Evolutionary conservation across 2,797 vertebrate genomes (phyloP), one percentile per base, ranked within the genome.

Genomic region (Ctenochaetus hawaiiensis): DNA sequence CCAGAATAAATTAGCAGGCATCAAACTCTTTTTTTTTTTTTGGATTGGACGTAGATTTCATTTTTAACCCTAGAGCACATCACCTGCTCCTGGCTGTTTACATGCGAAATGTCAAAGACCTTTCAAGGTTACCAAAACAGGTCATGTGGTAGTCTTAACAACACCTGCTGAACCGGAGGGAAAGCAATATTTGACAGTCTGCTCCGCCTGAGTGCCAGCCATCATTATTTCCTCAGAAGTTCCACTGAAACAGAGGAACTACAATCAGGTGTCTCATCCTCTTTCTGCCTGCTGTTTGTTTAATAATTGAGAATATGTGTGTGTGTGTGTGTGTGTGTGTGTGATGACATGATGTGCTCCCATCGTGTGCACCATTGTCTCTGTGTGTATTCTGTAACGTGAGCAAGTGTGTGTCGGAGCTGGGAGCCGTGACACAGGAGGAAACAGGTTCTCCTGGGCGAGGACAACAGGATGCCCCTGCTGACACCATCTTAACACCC

Each of bases 341-440:
- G 62, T 78, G 52, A 18, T 47, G 60, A 69, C 51, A 60, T 67
- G 44, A 76, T 83, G 60, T 59, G 39, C 10, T 39, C 72, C 67
- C 51, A 26, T 18, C 56, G 5, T 72, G 14, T 61, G 69, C 16
- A 56, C 84, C 78, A 89, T 93, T 93, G 91, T 91, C 75, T 90
- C 56, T 2, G 58, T 91, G 91, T 93, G 76, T 92, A 81, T 88
- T 92, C 85, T 89, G 93, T 93, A 93, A 94, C 30, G 82, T 53
- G 91, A 93, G 92, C 54, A 83, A 56, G 80, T 71, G 66, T 78
- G 67, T 77, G 75, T 70, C 17, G n/a, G 80, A 80, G 75, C 79
- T 68, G 51, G 60, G 77, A 81, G 77, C 59, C 57, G 16, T 6
- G 66, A 83, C 65, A 63, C 49, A 72, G 85, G 67, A 92, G 91